Evolutionary conservation across 2,113 vertebrate genomes (phyloP).

Genomic region (Rattus norvegicus): GRCr8 NC_086022.1:66336001-66336500

Average conservation of each 20-base stretch:
- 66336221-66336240: fast-evolving
- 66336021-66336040: neutral
- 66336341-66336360: neutral
- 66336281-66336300: neutral
- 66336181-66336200: neutral
- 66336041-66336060: neutral
- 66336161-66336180: neutral
- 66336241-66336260: neutral
- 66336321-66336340: neutral
- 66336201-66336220: fast-evolving
- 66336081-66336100: neutral
- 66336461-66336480: neutral
- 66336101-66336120: neutral
- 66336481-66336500: neutral
- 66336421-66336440: neutral
- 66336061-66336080: neutral
- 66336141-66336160: neutral
- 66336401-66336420: neutral
- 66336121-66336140: too few species aligned
- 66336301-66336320: neutral
- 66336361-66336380: neutral
- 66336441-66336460: neutral
- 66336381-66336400: neutral
- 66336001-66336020: neutral
- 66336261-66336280: too few species aligned